Conservation (phyloP, 2,888 invertebrate species). For the Scaptodrosophila latifasciaeformis region DNA sequence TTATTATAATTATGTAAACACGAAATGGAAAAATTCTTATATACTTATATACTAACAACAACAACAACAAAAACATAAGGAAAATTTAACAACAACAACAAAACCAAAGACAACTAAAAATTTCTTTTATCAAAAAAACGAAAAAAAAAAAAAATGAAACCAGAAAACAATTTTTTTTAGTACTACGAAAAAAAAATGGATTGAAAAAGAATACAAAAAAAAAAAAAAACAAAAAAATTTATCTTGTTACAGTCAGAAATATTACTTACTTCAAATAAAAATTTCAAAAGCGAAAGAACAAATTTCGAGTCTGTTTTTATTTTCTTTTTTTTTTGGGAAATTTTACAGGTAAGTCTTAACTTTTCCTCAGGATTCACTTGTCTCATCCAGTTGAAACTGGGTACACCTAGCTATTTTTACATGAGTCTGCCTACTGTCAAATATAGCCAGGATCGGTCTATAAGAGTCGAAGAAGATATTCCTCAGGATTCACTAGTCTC, state of each 20-base stretch:
- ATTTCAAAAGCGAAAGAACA: conserved; percentile 52
- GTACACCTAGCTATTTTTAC: too few relatives aligned
- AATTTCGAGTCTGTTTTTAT: too few relatives aligned
- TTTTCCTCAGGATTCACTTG: too few relatives aligned
- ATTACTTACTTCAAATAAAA: conserved; percentile 68
- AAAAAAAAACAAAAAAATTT: conserved; percentile 39
- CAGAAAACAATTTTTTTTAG: conserved; percentile 30
- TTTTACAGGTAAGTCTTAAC: too few relatives aligned
- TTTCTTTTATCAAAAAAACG: conserved; percentile 37
- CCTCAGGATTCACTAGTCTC: too few relatives aligned
- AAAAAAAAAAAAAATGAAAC: conserved; percentile 13
- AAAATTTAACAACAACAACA: too few relatives aligned
- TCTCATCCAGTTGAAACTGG: too few relatives aligned
- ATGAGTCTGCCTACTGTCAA: too few relatives aligned
- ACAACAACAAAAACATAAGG: conserved; percentile 16
- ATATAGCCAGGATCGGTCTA: too few relatives aligned
- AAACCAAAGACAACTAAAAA: conserved; percentile 12
- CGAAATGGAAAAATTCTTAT: conserved; percentile 10
- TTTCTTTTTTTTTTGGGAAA: too few relatives aligned
- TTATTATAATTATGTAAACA: conserved; percentile 43
- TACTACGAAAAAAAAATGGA: conserved; percentile 21
- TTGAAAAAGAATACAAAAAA: conserved; percentile 24
- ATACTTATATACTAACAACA: conserved; percentile 27
- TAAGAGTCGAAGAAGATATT: too few relatives aligned
- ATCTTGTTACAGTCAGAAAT: conserved; percentile 68